Base-by-base conservation (phyloP, 2,888 invertebrate genomes). In the Saturnia japonica region DNA sequence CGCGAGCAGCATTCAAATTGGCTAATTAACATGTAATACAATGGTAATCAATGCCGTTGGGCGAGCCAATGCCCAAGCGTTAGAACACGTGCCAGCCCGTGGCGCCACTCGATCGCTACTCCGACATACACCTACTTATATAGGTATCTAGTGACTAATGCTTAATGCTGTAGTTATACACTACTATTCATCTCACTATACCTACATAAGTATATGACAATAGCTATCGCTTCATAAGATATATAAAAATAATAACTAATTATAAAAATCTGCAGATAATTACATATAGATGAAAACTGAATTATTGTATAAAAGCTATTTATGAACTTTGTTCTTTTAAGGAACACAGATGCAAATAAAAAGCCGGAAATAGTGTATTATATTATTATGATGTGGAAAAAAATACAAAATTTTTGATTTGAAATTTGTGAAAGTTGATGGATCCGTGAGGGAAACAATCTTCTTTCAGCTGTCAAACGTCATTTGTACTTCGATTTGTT, bases 1-100 rank as follows among this genome's bases (percentile, higher is more conserved):
- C 74, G 72, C 74, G 73, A 54, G 7, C 69, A 28, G 77, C 72
- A 75, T 77, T 54, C 72, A 71, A 71, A 76, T 75, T 69, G 74
- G 25, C 66, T 68, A 69, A 71, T 72, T 72, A 68, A 57, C 42
- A 68, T 34, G 70, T 51, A 11, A 28, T n/a, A 77, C 74, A 74
- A 75, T 74, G 67, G 72, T 70, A 64, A 70, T 64, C 57, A 42
- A 28, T 62, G 62, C 68, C 47, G 45, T 16, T 51, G 45, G 66
- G 67, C 69, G 64, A n/a, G n/a, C n/a, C n/a, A n/a, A n/a, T n/a
- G n/a, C 60, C 47, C 64, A 57, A 70, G 66, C 67, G 67, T 45
- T 45, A 64, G n/a, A n/a, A 14, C 69, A 57, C 60, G 54, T 67
- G 69, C 43, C 71, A 47, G 57, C 67, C 62, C 34, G 54, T 67